Conservation (phyloP, 2,797 vertebrate genomes). For the Macrochelys suwanniensis region DNA sequence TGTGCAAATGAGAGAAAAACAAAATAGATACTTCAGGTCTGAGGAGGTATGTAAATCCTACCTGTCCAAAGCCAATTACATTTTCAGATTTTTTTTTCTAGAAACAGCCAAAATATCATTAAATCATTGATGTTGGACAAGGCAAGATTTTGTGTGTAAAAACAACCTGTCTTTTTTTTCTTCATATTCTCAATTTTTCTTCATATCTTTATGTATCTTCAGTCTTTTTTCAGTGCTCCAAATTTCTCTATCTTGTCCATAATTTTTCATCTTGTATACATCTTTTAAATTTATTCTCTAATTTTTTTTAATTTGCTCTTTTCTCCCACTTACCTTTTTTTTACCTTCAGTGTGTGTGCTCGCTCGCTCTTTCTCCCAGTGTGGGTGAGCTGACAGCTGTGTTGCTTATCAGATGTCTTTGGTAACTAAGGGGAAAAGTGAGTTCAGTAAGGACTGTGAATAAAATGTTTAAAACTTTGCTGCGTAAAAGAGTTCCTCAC, state of each 20-base stretch:
- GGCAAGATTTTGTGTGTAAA: background rate
- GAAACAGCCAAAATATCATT: background rate
- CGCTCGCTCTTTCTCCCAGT: background rate
- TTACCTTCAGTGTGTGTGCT: background rate
- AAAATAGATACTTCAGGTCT: background rate
- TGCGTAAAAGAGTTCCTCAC: background rate
- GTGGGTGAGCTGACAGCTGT: background rate
- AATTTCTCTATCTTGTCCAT: background rate
- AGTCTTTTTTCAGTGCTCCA: background rate
- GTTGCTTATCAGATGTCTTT: constrained; percentile 17
- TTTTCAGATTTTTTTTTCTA: background rate
- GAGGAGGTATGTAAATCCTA: background rate
- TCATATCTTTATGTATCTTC: background rate
- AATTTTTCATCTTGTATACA: background rate
- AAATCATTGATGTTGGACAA: background rate
- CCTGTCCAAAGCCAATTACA: background rate
- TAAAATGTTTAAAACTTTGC: constrained; percentile 32
- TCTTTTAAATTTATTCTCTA: background rate
- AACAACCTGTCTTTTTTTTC: background rate
- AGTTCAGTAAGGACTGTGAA: constrained; percentile 5
- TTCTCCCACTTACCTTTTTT: background rate
- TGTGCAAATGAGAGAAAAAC: background rate
- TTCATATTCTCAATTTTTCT: background rate
- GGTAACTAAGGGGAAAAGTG: background rate
- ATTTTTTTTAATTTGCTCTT: background rate